These are phyloP conservation scores for Lepus timidus DNA, from an alignment of 2,113 vertebrate genomes.

Conservation along the genomic window DNA sequence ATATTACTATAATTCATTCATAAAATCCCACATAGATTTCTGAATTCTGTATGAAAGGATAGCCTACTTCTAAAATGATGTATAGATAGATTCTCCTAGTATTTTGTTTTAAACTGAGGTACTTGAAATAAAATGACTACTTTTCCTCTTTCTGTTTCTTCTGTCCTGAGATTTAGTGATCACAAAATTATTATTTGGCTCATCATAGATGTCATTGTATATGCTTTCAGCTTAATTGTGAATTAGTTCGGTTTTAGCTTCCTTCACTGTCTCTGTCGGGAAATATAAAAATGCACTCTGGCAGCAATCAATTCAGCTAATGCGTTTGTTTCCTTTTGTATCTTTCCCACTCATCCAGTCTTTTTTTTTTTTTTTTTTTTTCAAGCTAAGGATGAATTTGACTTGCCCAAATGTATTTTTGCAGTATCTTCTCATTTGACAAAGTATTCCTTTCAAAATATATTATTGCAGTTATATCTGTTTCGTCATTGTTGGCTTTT, in stretches of 20 bases:
- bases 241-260: constrained; percentile 72
- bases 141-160: constrained; percentile 36
- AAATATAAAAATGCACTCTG: constrained; percentile 74
- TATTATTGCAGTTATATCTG: background rate
- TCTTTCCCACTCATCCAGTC: background rate
- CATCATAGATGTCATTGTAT: constrained; percentile 64
- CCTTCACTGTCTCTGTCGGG: constrained; percentile 52
- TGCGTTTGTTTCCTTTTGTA: constrained; percentile 63
- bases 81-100: constrained; percentile 52
- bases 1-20: constrained; percentile 58
- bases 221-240: constrained; percentile 76
- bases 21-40: constrained; percentile 65
- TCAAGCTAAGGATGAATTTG: constrained; percentile 43
- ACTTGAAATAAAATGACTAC: constrained; percentile 58
- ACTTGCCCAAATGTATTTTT: constrained; percentile 1
- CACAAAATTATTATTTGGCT: constrained; percentile 70
- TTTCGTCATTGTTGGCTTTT: constrained; percentile 15
- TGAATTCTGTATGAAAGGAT: constrained; percentile 65
- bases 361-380: background rate
- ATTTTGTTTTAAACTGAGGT: constrained; percentile 55
- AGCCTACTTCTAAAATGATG: constrained; percentile 55
- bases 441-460: constrained; percentile 27
- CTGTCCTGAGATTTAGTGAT: constrained; percentile 46
- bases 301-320: constrained; percentile 61
- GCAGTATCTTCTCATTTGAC: background rate